Evolutionary conservation across 2,113 vertebrate species (phyloP), one percentile per base, ranked within the genome.

Genomic region (Odontophorus gujanensis): DNA sequence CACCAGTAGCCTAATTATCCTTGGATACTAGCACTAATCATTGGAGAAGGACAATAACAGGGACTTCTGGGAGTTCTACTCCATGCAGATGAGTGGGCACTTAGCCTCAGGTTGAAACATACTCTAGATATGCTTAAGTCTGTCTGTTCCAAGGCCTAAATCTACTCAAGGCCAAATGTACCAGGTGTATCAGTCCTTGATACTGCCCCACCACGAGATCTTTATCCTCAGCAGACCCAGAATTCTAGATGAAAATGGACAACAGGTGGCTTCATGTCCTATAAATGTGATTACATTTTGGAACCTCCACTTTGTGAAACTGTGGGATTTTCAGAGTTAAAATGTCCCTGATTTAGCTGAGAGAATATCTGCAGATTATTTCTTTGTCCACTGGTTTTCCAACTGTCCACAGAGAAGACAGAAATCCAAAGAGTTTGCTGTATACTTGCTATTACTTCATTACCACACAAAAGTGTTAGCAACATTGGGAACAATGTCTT

Each of bases 131-230:
- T 21, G 19, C 30, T 74, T 48, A 8, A n/a, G 18, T 48, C 26
- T 36, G 9, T 36, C 13, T 71, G 57, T 34, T 88, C 5, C 20
- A 17, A 43, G 32, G 48, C 19, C n/a, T 38, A 66, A 53, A 62
- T 24, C 22, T 79, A 51, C 19, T 11, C 1, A 2, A 65, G 26
- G 14, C 19, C n/a, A 75, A 76, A 65, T 0, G 0, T 13, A 53
- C 7, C 58, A 63, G 42, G 6, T 40, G 8, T 19, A 2, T 82
- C 73, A 18, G 13, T 89, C 18, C 20, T 30, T 4, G 9, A 4
- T 79, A 48, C 32, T 55, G 34, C 8, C 22, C 3, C 11, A 11
- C 22, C 7, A 8, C 25, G 59, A 32, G 20, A 6, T 30, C 34
- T 63, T 84, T 86, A 17, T 83, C 4, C 20, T 85, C 19, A 85